Conservation (phyloP, 2,113 vertebrate genomes). For the Thryonomys swinderianus region DNA sequence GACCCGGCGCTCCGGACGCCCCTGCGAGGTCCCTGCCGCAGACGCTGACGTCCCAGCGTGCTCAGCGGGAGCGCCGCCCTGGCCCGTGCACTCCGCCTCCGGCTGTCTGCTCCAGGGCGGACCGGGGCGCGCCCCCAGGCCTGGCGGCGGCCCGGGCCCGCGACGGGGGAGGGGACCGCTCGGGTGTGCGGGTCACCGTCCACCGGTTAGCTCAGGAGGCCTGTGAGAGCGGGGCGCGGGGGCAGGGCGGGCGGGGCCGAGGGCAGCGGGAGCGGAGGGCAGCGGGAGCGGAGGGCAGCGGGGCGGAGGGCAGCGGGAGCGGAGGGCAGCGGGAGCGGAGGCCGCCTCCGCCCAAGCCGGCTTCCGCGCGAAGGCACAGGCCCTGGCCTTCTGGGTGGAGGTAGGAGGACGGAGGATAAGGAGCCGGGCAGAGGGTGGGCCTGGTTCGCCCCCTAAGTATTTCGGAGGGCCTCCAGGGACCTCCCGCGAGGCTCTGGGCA, state of each 20-base stretch:
- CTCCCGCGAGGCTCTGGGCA: too few relatives aligned
- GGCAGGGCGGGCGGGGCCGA: neutral
- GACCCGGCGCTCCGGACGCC: neutral
- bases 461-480: neutral
- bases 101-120: neutral
- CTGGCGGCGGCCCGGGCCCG: too few relatives aligned
- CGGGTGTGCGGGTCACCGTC: neutral
- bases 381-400: neutral
- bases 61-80: too few relatives aligned
- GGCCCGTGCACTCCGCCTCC: too few relatives aligned
- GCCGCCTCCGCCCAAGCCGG: neutral
- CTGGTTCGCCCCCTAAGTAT: neutral
- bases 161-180: neutral
- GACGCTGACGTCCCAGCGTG: too few relatives aligned
- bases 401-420: neutral
- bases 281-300: neutral
- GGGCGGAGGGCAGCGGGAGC: neutral
- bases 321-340: too few relatives aligned
- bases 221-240: neutral
- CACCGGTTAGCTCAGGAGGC: neutral
- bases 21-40: neutral
- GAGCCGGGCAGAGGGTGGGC: neutral
- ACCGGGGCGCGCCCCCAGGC: too few relatives aligned
- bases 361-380: neutral
- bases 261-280: neutral